These are phyloP conservation scores for Sebastiscus albofasciatus DNA, from an alignment of 2,797 vertebrate genomes.

Conservation along the genomic window DNA sequence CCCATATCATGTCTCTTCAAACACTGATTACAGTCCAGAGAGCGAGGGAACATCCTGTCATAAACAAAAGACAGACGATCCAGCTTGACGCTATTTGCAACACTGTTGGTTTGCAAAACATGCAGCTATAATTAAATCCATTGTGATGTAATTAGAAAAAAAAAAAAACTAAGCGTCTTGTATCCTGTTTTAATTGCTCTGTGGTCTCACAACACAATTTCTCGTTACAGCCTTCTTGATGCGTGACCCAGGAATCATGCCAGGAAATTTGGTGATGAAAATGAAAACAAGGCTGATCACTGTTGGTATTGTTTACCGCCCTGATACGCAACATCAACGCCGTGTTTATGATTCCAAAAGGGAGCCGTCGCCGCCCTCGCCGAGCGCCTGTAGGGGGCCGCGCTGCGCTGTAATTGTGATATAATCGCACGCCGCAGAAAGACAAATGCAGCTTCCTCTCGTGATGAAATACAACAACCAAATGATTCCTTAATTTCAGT, in stretches of 20 bases:
- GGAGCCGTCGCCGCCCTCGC: neutral
- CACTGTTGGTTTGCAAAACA: slow-evolving; percentile 51
- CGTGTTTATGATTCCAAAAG: slow-evolving; percentile 12
- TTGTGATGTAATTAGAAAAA: slow-evolving; percentile 75
- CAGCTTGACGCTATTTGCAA: slow-evolving; percentile 29
- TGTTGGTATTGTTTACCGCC: slow-evolving; percentile 43
- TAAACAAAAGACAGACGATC: slow-evolving; percentile 61
- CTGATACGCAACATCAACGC: neutral
- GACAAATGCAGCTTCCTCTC: slow-evolving; percentile 10
- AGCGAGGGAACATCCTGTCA: slow-evolving; percentile 37
- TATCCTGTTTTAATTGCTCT: slow-evolving; percentile 77
- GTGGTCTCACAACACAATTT: slow-evolving; percentile 70
- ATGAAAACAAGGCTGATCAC: slow-evolving; percentile 61
- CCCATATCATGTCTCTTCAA: slow-evolving; percentile 11
- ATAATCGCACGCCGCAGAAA: slow-evolving; percentile 21
- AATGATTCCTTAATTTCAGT: slow-evolving; percentile 43
- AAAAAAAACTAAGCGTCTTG: slow-evolving; percentile 53
- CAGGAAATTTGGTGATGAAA: slow-evolving; percentile 67
- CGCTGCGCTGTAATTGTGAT: slow-evolving; percentile 14
- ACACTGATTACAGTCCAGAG: slow-evolving; percentile 41
- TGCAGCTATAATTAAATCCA: slow-evolving; percentile 75
- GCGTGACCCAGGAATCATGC: slow-evolving; percentile 69
- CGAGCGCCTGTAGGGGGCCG: neutral
- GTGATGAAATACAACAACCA: slow-evolving; percentile 44
- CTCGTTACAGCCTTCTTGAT: slow-evolving; percentile 64